Evolutionary conservation across 2,888 invertebrate genomes (phyloP).

Genomic region (Trisateles emortualis): DNA sequence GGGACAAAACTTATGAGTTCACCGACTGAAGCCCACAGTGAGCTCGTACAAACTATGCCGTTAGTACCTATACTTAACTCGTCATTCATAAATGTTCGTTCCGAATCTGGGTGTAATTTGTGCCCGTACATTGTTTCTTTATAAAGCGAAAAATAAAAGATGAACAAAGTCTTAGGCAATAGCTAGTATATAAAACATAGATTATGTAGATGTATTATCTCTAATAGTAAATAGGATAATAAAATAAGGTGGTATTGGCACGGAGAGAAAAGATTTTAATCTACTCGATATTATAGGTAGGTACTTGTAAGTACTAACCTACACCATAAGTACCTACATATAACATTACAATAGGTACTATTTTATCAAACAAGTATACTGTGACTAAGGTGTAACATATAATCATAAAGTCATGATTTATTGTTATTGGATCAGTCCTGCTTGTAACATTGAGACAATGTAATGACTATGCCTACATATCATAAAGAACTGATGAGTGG

Average conservation of each 20-base stretch:
- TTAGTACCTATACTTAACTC: too few relatives aligned
- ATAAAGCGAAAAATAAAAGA: too few relatives aligned
- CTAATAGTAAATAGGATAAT: neutral
- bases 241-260: neutral
- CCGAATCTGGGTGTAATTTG: too few relatives aligned
- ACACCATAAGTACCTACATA: neutral
- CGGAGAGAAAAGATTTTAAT: neutral
- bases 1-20: too few relatives aligned
- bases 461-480: neutral
- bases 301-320: too few relatives aligned
- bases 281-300: neutral
- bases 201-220: neutral
- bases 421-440: conserved; percentile 16
- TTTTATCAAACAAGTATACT: conserved; percentile 3
- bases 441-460: neutral
- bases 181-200: neutral
- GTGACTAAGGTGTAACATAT: conserved; percentile 23
- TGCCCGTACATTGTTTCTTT: too few relatives aligned
- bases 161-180: neutral
- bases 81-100: too few relatives aligned
- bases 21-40: too few relatives aligned
- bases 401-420: conserved; percentile 2
- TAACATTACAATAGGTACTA: neutral
- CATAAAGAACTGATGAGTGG: too few relatives aligned
- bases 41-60: too few relatives aligned